Base-by-base conservation (phyloP, 2,888 invertebrate species). In the Drepanosiphum platanoidis region DNA sequence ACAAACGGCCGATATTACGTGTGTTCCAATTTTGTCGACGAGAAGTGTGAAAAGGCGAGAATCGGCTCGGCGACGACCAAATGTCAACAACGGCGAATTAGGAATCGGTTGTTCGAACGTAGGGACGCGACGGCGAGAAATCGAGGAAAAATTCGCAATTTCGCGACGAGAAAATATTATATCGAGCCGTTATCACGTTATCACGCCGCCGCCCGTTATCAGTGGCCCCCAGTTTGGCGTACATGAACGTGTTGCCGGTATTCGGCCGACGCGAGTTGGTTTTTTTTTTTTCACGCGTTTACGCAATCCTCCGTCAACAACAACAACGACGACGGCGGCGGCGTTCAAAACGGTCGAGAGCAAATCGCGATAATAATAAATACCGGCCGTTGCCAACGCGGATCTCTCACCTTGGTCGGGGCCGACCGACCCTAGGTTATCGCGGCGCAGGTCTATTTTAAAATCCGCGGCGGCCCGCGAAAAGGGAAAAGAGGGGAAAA, bases 181-280 rank as follows among this genome's bases (percentile, higher is more conserved):
- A 18, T 61, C 5, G 61, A n/a, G 32, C 27, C 78, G 78, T 64
- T 78, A 78, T 78, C 78, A 78, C n/a, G 27, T n/a, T 36, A 9
- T 30, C 13, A 39, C 27, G 30, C 1, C 52, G 22, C 0, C 22
- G 52, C 11, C 18, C 22, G 42, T 78, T 78, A 78, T 42, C 78
- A 78, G 39, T 1, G 4, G 7, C n/a, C 15, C 34, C 36, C 32
- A 9, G 58, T 34, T 32, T 58, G 15, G 22, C n/a, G 8, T 66
- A 13, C n/a, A 42, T 78, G 78, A 78, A 78, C 66, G 22, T 78
- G 42, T 66, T 13, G 22, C 42, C 78, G 66, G 22, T 78, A 66
- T 42, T 78, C 27, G 52, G 18, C 52, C 52, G 52, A 52, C 52
- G 22, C n/a, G n/a, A n/a, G 22, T n/a, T 22, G 52, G 52, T 18